Conservation (phyloP, 2,888 invertebrate genomes). For the Xylocampa areola region DNA sequence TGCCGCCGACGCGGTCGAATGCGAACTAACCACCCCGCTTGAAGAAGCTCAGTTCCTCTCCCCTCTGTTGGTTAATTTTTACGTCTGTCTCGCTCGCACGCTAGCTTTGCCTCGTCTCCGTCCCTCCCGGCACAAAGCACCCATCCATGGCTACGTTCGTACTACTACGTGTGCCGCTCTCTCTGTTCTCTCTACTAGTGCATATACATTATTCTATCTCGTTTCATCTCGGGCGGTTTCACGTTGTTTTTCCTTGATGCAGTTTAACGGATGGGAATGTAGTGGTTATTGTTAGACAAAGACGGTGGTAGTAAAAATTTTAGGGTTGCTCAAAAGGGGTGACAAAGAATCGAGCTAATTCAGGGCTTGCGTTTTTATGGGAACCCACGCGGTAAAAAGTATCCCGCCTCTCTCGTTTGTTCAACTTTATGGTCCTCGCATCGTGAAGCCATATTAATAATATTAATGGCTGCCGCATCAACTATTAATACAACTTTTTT, state of each 20-base stretch:
- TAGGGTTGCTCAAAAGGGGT: constrained; percentile 89
- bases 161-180: constrained; percentile 87
- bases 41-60: constrained; percentile 88
- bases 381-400: constrained; percentile 88
- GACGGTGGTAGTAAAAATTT: constrained; percentile 88
- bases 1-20: constrained; percentile 85
- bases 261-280: constrained; percentile 90
- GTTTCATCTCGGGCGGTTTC: constrained; percentile 89
- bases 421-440: constrained; percentile 86
- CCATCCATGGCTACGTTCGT: constrained; percentile 77
- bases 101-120: constrained; percentile 81
- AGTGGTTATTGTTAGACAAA: constrained; percentile 90
- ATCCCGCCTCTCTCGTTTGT: constrained; percentile 90
- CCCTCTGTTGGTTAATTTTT: constrained; percentile 89
- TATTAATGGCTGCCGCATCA: constrained; percentile 86
- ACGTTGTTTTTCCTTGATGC: constrained; percentile 90
- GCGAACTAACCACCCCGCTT: constrained; percentile 89
- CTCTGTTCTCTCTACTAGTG: constrained; percentile 88
- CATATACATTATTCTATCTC: constrained; percentile 90
- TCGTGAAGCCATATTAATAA: constrained; percentile 86
- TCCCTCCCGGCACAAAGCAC: constrained; percentile 80
- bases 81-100: constrained; percentile 79
- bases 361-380: constrained; percentile 89
- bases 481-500: constrained; percentile 76
- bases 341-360: constrained; percentile 90